Evolutionary conservation across 1,140 invertebrate species (phyloP).

Genomic region (Aphelenchoides fujianensis): DNA sequence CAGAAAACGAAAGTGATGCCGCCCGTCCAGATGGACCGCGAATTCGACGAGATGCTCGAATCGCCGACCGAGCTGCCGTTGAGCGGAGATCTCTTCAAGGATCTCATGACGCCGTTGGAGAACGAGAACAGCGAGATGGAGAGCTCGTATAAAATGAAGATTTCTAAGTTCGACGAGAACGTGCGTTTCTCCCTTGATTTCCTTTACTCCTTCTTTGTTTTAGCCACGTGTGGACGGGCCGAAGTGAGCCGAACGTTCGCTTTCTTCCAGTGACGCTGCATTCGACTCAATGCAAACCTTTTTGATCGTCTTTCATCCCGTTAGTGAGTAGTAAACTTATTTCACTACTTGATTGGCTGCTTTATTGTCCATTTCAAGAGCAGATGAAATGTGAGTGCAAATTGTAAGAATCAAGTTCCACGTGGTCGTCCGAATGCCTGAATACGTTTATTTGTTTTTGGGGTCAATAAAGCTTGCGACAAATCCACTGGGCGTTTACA

Average conservation of each 20-base stretch:
- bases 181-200: no score
- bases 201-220: no score
- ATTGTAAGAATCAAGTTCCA: no score
- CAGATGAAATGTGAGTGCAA: no score
- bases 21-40: neutral
- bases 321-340: no score
- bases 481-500: no score
- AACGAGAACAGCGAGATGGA: neutral
- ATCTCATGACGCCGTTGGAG: neutral
- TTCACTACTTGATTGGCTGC: no score
- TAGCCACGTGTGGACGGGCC: neutral
- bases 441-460: no score
- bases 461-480: no score
- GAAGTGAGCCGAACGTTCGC: neutral
- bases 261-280: neutral
- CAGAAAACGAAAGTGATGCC: neutral
- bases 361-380: no score
- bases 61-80: neutral
- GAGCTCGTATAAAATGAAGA: neutral
- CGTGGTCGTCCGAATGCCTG: no score
- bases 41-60: conserved; percentile 2
- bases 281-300: neutral
- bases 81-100: neutral
- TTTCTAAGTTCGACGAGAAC: neutral
- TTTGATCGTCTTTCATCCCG: no score